Evolutionary conservation across 2,113 vertebrate genomes (phyloP).

Genomic region (Strigops habroptila): DNA sequence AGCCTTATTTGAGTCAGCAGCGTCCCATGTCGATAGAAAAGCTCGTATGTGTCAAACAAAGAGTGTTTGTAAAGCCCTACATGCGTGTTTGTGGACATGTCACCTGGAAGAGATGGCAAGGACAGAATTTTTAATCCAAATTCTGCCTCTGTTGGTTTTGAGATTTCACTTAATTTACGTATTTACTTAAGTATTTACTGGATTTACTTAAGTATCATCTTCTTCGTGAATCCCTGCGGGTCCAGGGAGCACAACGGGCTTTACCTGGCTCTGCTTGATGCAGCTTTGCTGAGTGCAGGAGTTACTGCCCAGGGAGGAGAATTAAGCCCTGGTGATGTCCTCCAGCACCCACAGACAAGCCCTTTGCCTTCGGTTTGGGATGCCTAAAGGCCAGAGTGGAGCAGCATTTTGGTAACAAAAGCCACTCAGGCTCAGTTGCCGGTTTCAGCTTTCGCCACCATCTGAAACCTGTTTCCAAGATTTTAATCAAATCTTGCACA

Average conservation of each 20-base stretch:
- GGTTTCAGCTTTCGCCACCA: conserved; percentile 26
- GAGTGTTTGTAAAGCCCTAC: not conserved
- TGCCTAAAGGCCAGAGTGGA: not conserved
- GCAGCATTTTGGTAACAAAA: not conserved
- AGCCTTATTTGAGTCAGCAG: not conserved
- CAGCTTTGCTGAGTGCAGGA: not conserved
- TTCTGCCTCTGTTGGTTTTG: not conserved
- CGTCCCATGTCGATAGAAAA: not conserved
- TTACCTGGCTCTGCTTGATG: not conserved
- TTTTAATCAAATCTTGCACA: conserved; percentile 9
- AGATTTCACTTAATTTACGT: not conserved
- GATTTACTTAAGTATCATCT: not conserved
- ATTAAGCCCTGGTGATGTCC: not conserved
- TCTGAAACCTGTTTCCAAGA: conserved; percentile 25
- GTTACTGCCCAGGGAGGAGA: not conserved
- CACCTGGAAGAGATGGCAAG: fast-evolving
- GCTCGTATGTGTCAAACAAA: not conserved
- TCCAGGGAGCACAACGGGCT: fast-evolving
- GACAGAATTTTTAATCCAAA: not conserved
- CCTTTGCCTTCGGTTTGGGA: not conserved
- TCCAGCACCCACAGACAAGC: not conserved
- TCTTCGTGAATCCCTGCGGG: no score
- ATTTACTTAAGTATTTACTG: not conserved
- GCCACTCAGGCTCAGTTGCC: not conserved
- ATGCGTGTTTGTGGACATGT: not conserved